Base-by-base conservation (phyloP, 2,113 vertebrate genomes). In the Esox niger region DNA sequence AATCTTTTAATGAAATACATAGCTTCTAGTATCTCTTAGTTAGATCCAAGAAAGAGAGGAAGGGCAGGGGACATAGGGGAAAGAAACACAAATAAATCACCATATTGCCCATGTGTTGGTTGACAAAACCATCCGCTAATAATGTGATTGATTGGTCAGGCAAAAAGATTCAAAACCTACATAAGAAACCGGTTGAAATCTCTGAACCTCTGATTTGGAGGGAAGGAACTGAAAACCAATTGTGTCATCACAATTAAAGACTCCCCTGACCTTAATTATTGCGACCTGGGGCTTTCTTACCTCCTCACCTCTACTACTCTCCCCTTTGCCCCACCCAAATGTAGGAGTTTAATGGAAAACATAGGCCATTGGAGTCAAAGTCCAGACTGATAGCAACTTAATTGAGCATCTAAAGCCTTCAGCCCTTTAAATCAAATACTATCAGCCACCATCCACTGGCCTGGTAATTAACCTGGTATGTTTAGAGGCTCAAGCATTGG, bases 181-280 rank as follows among this genome's bases (percentile, higher is more conserved):
- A 91, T 90, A 90, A 86, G 87, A 92, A 90, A 90, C 91, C 84
- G 88, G 91, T 17, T 26, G 88, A 87, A 43, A 43, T 15, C 38
- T 43, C 38, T 43, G 38, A 89, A 88, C 83, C 88, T 75, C 87
- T 84, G 87, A 92, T 90, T 91, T 90, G 85, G 87, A 89, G 87
- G 84, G 76, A 90, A 86, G 85, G 91, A 93, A 92, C 91, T 89
- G 91, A 94, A 98, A 43, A 94, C 93, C 93, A 91, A 93, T 94
- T 93, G 93, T 95, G 94, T 95, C 95, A 94, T 92, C 90, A 92
- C 93, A 95, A 96, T 97, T 95, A 96, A 95, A 94, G 92, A 94
- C 92, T 96, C 95, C 94, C 95, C 90, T 92, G 94, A 92, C 93
- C 92, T 96, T 98, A 97, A 97, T 98, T 97, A 96, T 92, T 89